These are phyloP conservation scores for Ochotona princeps DNA, from an alignment of 2,113 vertebrate genomes.

Conservation along the genomic window DNA sequence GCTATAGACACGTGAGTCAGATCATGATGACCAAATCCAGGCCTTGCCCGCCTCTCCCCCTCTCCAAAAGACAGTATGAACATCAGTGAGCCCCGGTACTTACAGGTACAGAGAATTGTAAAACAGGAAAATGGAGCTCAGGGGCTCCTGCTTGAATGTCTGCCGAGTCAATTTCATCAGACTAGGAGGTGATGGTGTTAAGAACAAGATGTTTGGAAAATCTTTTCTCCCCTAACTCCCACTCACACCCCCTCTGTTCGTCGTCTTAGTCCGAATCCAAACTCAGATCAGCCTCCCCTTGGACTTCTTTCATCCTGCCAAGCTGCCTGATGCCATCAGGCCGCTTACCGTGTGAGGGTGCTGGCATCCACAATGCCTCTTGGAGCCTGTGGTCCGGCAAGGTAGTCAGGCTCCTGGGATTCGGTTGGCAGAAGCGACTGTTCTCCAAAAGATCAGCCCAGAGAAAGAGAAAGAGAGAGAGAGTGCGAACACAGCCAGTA, in stretches of 20 bases:
- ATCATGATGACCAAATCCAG: conserved; percentile 64
- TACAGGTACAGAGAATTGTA: conserved; percentile 86
- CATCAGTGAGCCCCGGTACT: conserved; percentile 82
- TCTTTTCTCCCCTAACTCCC: conserved; percentile 23
- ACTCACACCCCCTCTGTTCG: background rate
- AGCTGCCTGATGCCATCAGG: conserved; percentile 78
- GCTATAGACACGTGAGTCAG: conserved; percentile 73
- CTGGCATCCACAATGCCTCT: conserved; percentile 86
- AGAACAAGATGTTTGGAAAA: conserved; percentile 81
- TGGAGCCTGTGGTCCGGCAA: conserved; percentile 81
- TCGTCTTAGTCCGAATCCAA: conserved; percentile 54
- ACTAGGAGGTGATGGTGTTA: conserved; percentile 85
- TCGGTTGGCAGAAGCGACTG: conserved; percentile 83
- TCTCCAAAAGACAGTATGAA: conserved; percentile 73
- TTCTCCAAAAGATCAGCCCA: conserved; percentile 84
- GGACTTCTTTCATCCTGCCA: conserved; percentile 33
- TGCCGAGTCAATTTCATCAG: conserved; percentile 87
- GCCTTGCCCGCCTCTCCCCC: conserved; percentile 19
- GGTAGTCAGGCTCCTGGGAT: conserved; percentile 84
- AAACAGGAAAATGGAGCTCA: conserved; percentile 87
- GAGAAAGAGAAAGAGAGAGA: conserved; percentile 84
- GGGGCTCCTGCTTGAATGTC: conserved; percentile 82
- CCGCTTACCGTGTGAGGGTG: conserved; percentile 86
- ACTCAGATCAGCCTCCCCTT: conserved; percentile 37
- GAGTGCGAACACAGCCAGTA: conserved; percentile 82